Evolutionary conservation across 2,797 vertebrate species (phyloP), one percentile per base, ranked within the genome.

Genomic region (Protosalanx chinensis): DNA sequence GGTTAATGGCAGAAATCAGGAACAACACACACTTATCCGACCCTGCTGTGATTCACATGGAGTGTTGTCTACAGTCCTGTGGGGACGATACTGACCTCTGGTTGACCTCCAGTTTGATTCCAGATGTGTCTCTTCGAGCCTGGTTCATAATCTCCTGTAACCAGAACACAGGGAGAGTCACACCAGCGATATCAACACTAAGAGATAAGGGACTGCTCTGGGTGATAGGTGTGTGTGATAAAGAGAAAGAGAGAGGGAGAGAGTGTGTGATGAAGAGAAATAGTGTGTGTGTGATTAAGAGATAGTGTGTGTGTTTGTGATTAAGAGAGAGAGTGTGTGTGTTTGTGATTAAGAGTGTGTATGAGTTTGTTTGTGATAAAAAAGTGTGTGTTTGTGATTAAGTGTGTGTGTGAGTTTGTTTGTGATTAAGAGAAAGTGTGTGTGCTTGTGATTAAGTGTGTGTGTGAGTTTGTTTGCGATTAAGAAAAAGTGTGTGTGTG

Each of bases 21-120:
- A 66, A 12, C 1, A 20, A 61, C 18, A 59, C 3, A 51, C 10
- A 64, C 41, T 30, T 35, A 37, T 65, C 5, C 74, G 12, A 69
- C 6, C 35, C 6, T 7, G 53, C 3, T 51, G 8, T 1, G 30
- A 58, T 16, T 6, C 3, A 0, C 5, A 0, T 35, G 29, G 6
- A 51, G 29, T 35, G 37, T 7, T 32, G 8, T 4, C 30, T 59
- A 16, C 59, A 29, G 16, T 53, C 32, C 32, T 46, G 12, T 30
- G 8, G 3, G 70, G 64, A 18, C 13, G 58, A 46, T 56, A 80
- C 92, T 87, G 64, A 98, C 97, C 95, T 96, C 88, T 98, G 95
- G 0, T 98, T 99, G 81, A 98, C 97, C 86, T 99, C 96, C 85
- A 98, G 82, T 76, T 98, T 95, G 20, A 97, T 76, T 0, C 98